Percentiles rank a stretch among this genome's conserved stretches.
Conservation (phyloP, 2,888 invertebrate species). For the Myopa tessellatipennis region DNA sequence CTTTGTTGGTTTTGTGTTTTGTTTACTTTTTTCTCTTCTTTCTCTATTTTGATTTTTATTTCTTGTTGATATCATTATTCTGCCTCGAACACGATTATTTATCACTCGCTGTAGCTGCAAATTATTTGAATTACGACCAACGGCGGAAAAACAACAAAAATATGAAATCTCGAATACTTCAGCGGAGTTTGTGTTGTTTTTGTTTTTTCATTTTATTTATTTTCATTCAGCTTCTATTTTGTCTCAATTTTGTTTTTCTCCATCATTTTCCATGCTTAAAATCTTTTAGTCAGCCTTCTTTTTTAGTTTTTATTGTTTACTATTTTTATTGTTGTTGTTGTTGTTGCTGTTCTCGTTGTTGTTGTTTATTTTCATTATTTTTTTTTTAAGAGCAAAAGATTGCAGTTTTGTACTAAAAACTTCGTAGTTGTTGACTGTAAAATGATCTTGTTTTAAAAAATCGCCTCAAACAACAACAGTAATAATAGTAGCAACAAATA, state of each 20-base stretch:
- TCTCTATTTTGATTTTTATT: background rate
- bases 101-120: conserved; percentile 19
- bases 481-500: background rate
- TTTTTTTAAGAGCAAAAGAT: background rate
- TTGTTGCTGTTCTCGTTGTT: background rate
- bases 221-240: background rate
- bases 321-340: background rate
- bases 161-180: background rate
- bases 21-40: background rate
- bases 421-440: conserved; percentile 15
- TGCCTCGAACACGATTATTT: conserved; percentile 7
- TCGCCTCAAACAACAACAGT: background rate
- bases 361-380: background rate
- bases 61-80: conserved; percentile 27
- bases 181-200: background rate
- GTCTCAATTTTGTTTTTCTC: no score
- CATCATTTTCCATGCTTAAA: no score
- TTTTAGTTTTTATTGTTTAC: background rate
- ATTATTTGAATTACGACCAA: conserved; percentile 32
- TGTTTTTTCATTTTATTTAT: conserved; percentile 5
- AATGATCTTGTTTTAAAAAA: conserved; percentile 31
- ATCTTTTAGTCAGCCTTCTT: no score
- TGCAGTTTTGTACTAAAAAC: conserved; percentile 5
- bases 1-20: background rate
- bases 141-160: conserved; percentile 12